phyloP scores from a whole-genome alignment of 2,113 vertebrate species.

The Meleagris gallopavo region DNA sequence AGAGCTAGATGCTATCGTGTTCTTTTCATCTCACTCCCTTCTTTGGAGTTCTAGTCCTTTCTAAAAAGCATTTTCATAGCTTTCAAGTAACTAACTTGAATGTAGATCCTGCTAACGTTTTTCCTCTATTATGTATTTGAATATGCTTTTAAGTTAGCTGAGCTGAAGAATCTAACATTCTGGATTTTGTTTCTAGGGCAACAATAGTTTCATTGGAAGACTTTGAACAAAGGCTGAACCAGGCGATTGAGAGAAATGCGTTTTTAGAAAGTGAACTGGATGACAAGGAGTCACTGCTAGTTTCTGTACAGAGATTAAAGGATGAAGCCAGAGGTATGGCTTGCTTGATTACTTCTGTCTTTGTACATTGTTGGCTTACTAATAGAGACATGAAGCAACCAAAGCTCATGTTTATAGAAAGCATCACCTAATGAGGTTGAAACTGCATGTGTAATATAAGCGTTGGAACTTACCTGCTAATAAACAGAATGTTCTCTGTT shows the following conservation, averaged over 20 bases:
- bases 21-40: background rate
- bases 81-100: background rate
- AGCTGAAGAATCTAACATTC: slow-evolving; percentile 55
- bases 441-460: background rate
- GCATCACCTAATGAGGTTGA: background rate
- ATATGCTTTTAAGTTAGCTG: background rate
- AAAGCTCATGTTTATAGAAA: background rate
- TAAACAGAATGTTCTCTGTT: background rate
- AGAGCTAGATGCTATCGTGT: background rate
- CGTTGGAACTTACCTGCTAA: background rate
- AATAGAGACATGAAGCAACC: background rate
- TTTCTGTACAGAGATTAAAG: slow-evolving; percentile 96
- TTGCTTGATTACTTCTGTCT: background rate
- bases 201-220: slow-evolving; percentile 99
- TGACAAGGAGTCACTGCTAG: slow-evolving; percentile 96
- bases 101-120: background rate
- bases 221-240: slow-evolving; percentile 97
- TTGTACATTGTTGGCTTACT: background rate
- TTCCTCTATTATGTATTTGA: background rate
- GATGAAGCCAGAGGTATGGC: slow-evolving; percentile 95
- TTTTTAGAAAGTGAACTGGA: slow-evolving; percentile 98
- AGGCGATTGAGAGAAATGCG: slow-evolving; percentile 97
- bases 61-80: background rate
- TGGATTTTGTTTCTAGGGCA: slow-evolving; percentile 82
- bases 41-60: background rate